These are phyloP conservation scores for Philotrypesis tridentata DNA, from an alignment of 1,140 invertebrate species.

Conservation along the genomic window DNA sequence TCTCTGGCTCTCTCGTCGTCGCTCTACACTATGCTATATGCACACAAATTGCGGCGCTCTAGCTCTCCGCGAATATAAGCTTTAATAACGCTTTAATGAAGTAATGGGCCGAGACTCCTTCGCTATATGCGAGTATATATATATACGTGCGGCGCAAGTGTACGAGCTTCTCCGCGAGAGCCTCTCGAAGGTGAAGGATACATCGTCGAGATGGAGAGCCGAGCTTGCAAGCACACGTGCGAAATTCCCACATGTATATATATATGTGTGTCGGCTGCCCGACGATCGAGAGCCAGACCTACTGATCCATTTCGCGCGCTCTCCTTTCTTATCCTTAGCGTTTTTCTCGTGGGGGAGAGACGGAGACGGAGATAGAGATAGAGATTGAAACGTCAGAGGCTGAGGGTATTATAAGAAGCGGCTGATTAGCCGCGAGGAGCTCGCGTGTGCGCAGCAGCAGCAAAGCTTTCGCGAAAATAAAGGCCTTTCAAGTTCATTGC, in stretches of 20 bases:
- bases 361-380: too few relatives aligned
- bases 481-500: conserved; percentile 31
- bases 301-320: conserved; percentile 63
- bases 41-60: conserved; percentile 8
- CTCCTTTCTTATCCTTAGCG: conserved; percentile 32
- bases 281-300: conserved; percentile 63
- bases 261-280: too few relatives aligned
- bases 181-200: conserved; percentile 48
- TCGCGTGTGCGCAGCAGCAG: too few relatives aligned
- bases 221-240: neutral
- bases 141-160: neutral
- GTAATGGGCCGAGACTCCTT: conserved; percentile 55
- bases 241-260: neutral
- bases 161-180: too few relatives aligned
- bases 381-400: neutral
- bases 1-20: neutral
- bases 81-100: conserved; percentile 65
- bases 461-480: neutral
- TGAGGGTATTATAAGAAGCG: neutral
- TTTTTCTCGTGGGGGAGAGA: conserved; percentile 8
- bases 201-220: neutral
- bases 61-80: conserved; percentile 57
- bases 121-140: neutral
- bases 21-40: too few relatives aligned
- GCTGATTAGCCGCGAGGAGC: neutral